Evolutionary conservation across 2,888 invertebrate genomes (phyloP).

Genomic region (Sinelater perroti): DNA sequence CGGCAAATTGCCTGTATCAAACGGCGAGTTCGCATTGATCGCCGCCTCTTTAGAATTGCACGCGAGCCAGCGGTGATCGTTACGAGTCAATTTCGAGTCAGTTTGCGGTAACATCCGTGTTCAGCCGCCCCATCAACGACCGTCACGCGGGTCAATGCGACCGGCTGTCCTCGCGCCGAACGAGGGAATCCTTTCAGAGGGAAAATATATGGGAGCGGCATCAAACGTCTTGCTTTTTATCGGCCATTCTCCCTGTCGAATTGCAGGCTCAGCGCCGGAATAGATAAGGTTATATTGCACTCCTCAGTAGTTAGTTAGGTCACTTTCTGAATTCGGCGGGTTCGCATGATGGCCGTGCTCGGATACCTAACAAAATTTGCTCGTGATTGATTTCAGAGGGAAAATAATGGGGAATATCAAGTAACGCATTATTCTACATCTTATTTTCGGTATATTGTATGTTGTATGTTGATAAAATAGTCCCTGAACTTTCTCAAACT

Average conservation of each 20-base stretch:
- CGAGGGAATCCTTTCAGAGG: slow-evolving; percentile 25
- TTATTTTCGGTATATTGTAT: no score
- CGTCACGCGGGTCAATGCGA: slow-evolving; percentile 47
- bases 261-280: slow-evolving; percentile 18
- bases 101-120: slow-evolving; percentile 51
- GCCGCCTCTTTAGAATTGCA: slow-evolving; percentile 42
- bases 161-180: slow-evolving; percentile 38
- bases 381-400: no score
- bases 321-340: no score
- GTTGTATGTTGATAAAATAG: no score
- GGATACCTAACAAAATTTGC: no score
- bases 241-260: slow-evolving; percentile 5
- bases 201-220: slow-evolving; percentile 30
- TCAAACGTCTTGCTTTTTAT: slow-evolving; percentile 16
- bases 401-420: no score
- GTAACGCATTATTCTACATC: no score
- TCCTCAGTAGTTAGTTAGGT: not conserved
- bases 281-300: slow-evolving; percentile 5
- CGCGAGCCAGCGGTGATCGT: slow-evolving; percentile 49
- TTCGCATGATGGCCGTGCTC: no score
- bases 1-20: slow-evolving; percentile 36
- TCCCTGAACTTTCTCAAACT: no score
- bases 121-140: slow-evolving; percentile 46
- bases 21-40: slow-evolving; percentile 36
- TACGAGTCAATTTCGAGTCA: slow-evolving; percentile 54